Percentiles rank a stretch among this genome's conserved stretches.
These are phyloP conservation scores for Drosophila sp. DNA, from an alignment of 1,140 invertebrate species.

Conservation along the genomic window DNA sequence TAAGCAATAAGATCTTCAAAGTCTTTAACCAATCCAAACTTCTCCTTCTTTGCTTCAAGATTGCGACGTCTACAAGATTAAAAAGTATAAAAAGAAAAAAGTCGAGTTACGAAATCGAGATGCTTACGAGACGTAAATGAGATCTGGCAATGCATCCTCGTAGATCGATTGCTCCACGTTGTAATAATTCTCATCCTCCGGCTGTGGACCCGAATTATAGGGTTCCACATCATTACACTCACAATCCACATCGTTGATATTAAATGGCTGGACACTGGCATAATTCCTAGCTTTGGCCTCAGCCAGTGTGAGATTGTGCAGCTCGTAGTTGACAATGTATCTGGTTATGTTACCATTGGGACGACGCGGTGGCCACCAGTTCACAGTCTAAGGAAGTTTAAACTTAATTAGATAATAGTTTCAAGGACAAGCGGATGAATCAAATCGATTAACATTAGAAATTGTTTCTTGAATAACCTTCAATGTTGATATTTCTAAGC, in stretches of 20 bases:
- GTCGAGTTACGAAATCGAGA: not conserved
- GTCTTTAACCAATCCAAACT: slow-evolving; percentile 37
- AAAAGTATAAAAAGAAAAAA: not conserved
- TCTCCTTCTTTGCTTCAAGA: slow-evolving; percentile 28
- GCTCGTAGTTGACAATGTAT: slow-evolving; percentile 58
- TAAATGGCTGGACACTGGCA: slow-evolving; percentile 5
- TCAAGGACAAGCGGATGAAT: too few relatives aligned
- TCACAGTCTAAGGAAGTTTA: slow-evolving; percentile 35
- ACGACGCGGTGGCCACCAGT: slow-evolving; percentile 78
- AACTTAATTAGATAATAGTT: not conserved
- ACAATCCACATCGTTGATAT: slow-evolving; percentile 32
- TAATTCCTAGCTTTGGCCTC: slow-evolving; percentile 44
- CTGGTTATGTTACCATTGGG: slow-evolving; percentile 66
- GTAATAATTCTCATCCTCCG: slow-evolving; percentile 71
- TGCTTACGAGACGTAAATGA: slow-evolving; percentile 72
- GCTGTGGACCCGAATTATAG: slow-evolving; percentile 64
- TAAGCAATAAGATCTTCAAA: slow-evolving; percentile 29
- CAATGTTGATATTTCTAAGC: too few relatives aligned
- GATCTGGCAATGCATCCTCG: slow-evolving; percentile 65
- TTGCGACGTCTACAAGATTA: slow-evolving; percentile 18
- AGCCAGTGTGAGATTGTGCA: slow-evolving; percentile 42
- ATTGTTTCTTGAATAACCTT: too few relatives aligned
- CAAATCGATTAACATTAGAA: too few relatives aligned
- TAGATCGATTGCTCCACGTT: slow-evolving; percentile 67
- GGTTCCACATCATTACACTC: slow-evolving; percentile 48